phyloP scores from a whole-genome alignment of 2,888 invertebrate genomes.

The Glaucopsyche alexis region DNA sequence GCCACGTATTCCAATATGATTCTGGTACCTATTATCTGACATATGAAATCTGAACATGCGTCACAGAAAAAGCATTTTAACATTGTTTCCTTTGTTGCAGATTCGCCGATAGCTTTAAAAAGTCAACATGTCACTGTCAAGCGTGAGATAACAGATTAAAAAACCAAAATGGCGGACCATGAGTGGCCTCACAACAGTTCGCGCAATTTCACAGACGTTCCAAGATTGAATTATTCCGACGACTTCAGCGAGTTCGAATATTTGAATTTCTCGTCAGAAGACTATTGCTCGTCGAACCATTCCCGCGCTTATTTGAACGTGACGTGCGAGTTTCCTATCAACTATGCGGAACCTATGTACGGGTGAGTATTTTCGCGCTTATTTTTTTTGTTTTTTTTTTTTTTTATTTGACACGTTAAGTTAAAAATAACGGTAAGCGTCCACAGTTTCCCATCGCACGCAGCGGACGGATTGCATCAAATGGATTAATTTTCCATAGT shows the following conservation, averaged over 20 bases:
- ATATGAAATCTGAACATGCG: background rate
- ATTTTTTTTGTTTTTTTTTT: too few relatives aligned
- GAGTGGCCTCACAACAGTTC: background rate
- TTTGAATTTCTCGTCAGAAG: conserved; percentile 63
- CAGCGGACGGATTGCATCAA: too few relatives aligned
- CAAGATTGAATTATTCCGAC: conserved; percentile 50
- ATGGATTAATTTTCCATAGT: too few relatives aligned
- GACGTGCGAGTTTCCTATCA: conserved; percentile 82
- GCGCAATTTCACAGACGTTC: background rate
- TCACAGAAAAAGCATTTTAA: background rate
- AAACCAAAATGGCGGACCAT: conserved; percentile 59
- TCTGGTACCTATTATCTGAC: background rate
- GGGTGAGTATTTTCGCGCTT: conserved; percentile 57
- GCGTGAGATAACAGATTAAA: conserved; percentile 48
- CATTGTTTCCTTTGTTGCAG: conserved; percentile 42
- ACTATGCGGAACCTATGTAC: conserved; percentile 83
- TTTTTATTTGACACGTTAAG: too few relatives aligned
- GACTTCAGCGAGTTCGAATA: conserved; percentile 54
- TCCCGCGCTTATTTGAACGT: conserved; percentile 81
- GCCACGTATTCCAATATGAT: too few relatives aligned
- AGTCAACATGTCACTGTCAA: conserved; percentile 46
- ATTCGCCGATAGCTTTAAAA: conserved; percentile 35
- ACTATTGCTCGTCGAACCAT: conserved; percentile 66
- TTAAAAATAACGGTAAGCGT: too few relatives aligned
- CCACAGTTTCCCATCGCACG: too few relatives aligned